Evolutionary conservation across 2,797 vertebrate species (phyloP).

Genomic region (Apodemus agrarius): DNA sequence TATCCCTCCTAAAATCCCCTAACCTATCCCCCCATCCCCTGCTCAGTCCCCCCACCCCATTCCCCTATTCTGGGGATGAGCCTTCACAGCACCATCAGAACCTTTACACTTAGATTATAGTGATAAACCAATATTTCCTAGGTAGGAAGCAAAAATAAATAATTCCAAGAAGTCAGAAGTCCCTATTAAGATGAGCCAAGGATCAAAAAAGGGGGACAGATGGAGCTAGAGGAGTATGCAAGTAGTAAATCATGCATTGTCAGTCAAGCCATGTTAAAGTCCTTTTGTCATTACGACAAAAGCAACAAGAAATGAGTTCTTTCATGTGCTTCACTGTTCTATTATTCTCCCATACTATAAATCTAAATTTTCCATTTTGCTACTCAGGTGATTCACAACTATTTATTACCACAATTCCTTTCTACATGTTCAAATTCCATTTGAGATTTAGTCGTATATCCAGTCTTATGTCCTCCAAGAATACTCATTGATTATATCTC

Average conservation of each 20-base stretch:
- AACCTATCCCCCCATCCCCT: too few relatives aligned
- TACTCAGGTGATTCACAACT: background rate
- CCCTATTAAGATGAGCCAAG: background rate
- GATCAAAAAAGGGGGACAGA: background rate
- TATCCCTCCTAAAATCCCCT: too few relatives aligned
- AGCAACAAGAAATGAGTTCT: slow-evolving; percentile 5
- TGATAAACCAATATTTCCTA: background rate
- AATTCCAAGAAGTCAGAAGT: slow-evolving; percentile 26
- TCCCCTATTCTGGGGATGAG: too few relatives aligned
- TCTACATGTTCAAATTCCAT: background rate
- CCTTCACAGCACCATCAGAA: too few relatives aligned
- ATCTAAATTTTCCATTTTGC: background rate
- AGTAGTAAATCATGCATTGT: background rate
- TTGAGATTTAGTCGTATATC: slow-evolving; percentile 16
- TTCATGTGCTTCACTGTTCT: background rate
- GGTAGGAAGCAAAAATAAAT: slow-evolving; percentile 35
- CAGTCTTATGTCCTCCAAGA: slow-evolving; percentile 7
- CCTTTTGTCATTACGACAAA: background rate
- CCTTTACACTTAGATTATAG: slow-evolving; percentile 31
- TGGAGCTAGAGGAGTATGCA: background rate
- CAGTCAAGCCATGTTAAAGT: background rate
- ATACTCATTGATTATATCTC: slow-evolving; percentile 19
- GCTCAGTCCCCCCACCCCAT: too few relatives aligned
- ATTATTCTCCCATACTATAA: background rate
- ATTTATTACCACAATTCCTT: background rate